Conservation (phyloP, 2,113 vertebrate genomes). For the Galeopterus variegatus region DNA sequence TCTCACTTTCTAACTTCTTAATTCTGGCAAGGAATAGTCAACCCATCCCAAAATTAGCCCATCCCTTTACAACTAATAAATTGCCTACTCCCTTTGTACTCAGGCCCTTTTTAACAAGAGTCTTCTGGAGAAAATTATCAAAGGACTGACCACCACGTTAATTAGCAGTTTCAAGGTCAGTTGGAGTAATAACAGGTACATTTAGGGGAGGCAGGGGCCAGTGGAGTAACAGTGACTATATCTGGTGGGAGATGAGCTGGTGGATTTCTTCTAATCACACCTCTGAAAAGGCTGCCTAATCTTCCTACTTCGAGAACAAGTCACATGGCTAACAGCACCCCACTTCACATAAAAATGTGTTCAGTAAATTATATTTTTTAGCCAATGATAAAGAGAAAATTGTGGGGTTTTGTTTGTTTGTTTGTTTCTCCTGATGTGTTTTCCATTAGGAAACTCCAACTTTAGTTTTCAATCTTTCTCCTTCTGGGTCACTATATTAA, state of each 20-base stretch:
- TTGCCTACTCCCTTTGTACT: not conserved
- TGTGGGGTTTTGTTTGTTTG: not conserved
- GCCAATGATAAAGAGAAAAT: not conserved
- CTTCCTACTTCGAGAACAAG: not conserved
- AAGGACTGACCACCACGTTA: not conserved
- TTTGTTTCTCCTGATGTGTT: not conserved
- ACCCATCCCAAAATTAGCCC: not conserved
- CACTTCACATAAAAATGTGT: not conserved
- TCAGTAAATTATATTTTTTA: not conserved
- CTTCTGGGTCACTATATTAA: not conserved
- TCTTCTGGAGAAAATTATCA: not conserved
- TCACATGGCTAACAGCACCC: not conserved
- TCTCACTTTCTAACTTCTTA: conserved; percentile 2
- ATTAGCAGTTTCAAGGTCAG: not conserved
- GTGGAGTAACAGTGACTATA: not conserved
- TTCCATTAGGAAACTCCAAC: not conserved
- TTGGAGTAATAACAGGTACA: not conserved
- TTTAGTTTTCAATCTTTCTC: not conserved
- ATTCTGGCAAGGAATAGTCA: not conserved
- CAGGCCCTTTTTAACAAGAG: not conserved
- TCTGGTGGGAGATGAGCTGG: not conserved
- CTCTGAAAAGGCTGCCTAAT: not conserved
- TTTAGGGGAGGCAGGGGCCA: not conserved
- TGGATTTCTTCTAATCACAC: not conserved
- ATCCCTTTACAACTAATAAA: not conserved